Base-by-base conservation (phyloP, 2,113 vertebrate genomes). In the Aleadryas rufinucha region DNA sequence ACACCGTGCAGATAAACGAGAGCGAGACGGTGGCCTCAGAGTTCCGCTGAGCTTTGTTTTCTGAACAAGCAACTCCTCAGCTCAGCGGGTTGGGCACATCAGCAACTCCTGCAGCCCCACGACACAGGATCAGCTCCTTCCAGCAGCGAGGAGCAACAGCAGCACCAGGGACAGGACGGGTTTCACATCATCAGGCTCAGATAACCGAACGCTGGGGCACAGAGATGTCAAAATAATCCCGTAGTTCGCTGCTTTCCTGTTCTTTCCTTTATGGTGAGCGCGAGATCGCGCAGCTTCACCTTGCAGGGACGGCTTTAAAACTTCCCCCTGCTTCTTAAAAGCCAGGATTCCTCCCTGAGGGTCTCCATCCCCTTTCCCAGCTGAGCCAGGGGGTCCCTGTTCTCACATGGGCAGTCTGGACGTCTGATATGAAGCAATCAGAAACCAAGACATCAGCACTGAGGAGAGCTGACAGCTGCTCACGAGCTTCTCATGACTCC, bases 361-460 rank as follows among this genome's bases (percentile, higher is more conserved):
- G 13, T 42, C 63, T 41, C 56, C 44, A 21, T 27, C n/a, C 41
- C 52, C 52, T 19, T 13, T 33, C 66, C 54, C 5, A 61, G 39
- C 60, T 1, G 6, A 76, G 84, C 63, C 54, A 33, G 23, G 21
- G 47, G 39, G 52, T 52, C 69, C 37, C 81, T 57, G 59, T 4
- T 49, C 35, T 15, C 42, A 16, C 49, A 2, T 0, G 15, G 41
- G 2, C 2, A 17, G 22, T 0, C 53, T 28, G 54, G n/a, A 7
- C 31, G 39, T 1, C 26, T 8, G 49, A 50, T 11, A 4, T 1
- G 0, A 1, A 20, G 11, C 16, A 18, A 2, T 8, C 57, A 60
- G 41, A 24, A 61, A 57, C 11, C 20, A 5, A 53, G 60, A 6
- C 9, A 26, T 14, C 69, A 47, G 35, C 41, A 3, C 6, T 12